Evolutionary conservation across 2,888 invertebrate species (phyloP).

Genomic region (Bombylius major): DNA sequence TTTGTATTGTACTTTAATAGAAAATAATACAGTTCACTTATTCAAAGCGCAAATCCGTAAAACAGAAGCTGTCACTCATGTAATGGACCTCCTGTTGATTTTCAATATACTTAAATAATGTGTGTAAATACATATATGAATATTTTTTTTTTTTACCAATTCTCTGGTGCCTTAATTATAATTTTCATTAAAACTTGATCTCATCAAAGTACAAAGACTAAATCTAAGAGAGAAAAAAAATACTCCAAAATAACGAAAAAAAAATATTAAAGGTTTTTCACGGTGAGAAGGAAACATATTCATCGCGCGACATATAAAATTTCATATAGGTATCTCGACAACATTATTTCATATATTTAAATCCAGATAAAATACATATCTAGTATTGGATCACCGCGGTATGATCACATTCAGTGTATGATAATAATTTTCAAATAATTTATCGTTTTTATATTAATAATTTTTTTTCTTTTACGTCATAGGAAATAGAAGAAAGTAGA

Average conservation of each 20-base stretch:
- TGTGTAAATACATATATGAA: not conserved
- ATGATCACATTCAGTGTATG: too few species aligned
- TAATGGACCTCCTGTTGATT: slow-evolving; percentile 6
- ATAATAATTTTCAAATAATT: too few species aligned
- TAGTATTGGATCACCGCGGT: too few species aligned
- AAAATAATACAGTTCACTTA: not conserved
- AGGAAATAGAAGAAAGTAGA: not conserved
- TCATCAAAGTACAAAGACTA: not conserved
- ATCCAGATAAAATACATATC: too few species aligned
- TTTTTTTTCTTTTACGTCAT: too few species aligned
- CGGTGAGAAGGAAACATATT: too few species aligned
- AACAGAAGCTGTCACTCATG: slow-evolving; percentile 10
- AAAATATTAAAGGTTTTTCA: too few species aligned
- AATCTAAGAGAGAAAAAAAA: not conserved
- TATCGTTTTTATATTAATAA: too few species aligned
- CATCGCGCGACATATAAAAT: too few species aligned
- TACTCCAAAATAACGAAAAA: too few species aligned
- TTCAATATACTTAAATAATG: not conserved
- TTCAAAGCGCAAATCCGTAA: slow-evolving; percentile 3
- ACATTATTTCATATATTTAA: too few species aligned
- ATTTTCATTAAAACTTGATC: slow-evolving; percentile 1
- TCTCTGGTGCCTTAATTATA: not conserved
- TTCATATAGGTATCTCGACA: too few species aligned
- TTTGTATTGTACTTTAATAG: not conserved
- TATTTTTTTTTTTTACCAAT: not conserved